Evolutionary conservation across 2,113 vertebrate species (phyloP).

Genomic region (Neofelis nebulosa): DNA sequence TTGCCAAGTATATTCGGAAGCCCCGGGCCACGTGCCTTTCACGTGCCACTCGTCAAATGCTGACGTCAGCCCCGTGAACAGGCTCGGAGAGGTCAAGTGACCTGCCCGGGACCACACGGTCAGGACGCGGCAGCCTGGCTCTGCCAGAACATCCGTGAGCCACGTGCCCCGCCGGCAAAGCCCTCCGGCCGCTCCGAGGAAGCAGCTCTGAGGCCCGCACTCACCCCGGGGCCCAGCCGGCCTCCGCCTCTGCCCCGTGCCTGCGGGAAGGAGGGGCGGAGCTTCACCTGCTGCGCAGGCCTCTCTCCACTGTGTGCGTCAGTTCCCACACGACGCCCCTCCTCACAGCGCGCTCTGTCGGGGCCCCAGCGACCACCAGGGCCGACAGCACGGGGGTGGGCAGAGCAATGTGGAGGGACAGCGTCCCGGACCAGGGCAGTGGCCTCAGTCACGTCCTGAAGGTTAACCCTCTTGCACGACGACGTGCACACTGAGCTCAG

Average conservation of each 20-base stretch:
- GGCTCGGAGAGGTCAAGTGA: neutral
- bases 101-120: neutral
- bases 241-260: fast-evolving
- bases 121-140: too few relatives aligned
- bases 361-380: neutral
- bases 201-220: neutral
- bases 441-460: neutral
- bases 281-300: neutral
- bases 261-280: neutral
- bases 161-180: neutral
- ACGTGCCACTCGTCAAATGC: neutral
- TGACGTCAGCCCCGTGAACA: neutral
- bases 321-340: fast-evolving
- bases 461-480: neutral
- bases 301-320: neutral
- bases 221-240: too few relatives aligned
- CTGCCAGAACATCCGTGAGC: neutral
- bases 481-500: too few relatives aligned
- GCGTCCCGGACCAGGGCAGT: neutral
- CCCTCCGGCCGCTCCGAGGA: too few relatives aligned
- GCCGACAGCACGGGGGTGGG: neutral
- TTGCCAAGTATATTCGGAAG: neutral
- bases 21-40: neutral
- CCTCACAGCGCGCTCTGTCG: fast-evolving
- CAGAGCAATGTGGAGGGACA: neutral